Percentiles rank a stretch among this genome's conserved stretches.
Evolutionary conservation across 1,140 invertebrate genomes (phyloP).

Genomic region (Ylistrum balloti): DNA sequence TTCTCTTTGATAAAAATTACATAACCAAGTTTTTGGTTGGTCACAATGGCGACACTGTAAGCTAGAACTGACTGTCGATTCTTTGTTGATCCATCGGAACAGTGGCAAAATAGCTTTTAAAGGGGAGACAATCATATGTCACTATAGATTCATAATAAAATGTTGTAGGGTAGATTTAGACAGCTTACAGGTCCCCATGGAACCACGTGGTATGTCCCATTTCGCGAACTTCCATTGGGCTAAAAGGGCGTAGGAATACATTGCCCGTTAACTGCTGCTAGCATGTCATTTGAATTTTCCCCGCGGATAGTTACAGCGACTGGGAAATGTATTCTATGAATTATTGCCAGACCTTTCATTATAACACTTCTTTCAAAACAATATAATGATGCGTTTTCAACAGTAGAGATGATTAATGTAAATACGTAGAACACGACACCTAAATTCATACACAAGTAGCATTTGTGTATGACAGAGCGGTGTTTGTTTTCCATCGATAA

Average conservation of each 20-base stretch:
- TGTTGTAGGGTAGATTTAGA: neutral
- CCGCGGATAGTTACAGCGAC: neutral
- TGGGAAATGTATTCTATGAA: constrained; percentile 21
- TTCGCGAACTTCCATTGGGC: neutral
- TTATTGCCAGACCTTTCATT: constrained; percentile 39
- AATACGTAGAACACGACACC: constrained; percentile 10
- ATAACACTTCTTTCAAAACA: constrained; percentile 40
- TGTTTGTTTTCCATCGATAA: constrained; percentile 57
- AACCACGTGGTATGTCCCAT: neutral
- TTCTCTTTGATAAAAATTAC: neutral
- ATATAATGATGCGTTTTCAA: constrained; percentile 40
- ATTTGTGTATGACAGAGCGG: constrained; percentile 13
- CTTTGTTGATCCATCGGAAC: neutral
- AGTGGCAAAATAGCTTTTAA: neutral
- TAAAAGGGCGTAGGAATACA: constrained; percentile 25
- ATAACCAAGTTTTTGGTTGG: neutral
- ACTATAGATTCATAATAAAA: neutral
- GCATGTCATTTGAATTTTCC: neutral
- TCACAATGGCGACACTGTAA: constrained; percentile 32
- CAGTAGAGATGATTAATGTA: constrained; percentile 27
- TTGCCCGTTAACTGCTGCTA: neutral
- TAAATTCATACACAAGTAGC: constrained; percentile 20
- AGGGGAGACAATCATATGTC: neutral
- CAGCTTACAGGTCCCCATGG: neutral
- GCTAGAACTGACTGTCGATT: neutral